Evolutionary conservation across 2,113 vertebrate species (phyloP).

Genomic region (Gobius niger): DNA sequence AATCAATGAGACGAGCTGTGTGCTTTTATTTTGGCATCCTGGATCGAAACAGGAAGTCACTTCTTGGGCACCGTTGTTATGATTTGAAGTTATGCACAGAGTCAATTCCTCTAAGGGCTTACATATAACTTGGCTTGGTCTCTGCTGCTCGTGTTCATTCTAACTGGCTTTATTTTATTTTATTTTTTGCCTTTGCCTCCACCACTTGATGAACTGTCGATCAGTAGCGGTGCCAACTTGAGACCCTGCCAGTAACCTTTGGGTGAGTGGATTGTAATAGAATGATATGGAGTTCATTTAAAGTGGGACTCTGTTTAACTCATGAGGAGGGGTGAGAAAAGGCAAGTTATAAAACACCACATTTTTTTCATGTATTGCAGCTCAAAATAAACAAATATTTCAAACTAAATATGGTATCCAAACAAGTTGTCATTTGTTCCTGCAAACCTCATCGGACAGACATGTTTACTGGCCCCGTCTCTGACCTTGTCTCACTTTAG

Average conservation of each 20-base stretch:
- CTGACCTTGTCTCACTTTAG: conserved; percentile 11
- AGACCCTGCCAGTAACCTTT: conserved; percentile 27
- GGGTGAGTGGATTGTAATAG: conserved; percentile 32
- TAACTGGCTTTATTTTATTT: conserved; percentile 5
- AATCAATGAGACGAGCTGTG: no score
- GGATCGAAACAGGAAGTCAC: no score
- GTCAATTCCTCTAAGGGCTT: no score
- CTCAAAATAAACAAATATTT: background rate
- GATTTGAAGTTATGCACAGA: no score
- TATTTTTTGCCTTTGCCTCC: conserved; percentile 16
- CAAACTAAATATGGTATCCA: background rate
- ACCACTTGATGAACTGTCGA: conserved; percentile 43
- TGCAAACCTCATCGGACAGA: background rate
- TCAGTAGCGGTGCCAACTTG: conserved; percentile 29
- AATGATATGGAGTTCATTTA: conserved; percentile 31
- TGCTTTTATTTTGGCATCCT: no score
- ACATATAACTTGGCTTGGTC: no score
- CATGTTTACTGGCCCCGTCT: background rate
- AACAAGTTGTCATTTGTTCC: background rate
- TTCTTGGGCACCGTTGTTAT: no score
- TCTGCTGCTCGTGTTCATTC: conserved; percentile 23
- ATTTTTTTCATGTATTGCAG: background rate
- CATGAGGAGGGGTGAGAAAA: background rate
- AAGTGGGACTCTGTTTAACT: background rate
- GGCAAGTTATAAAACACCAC: background rate